Evolutionary conservation across 2,113 vertebrate genomes (phyloP).

Genomic region (Corythoichthys intestinalis): DNA sequence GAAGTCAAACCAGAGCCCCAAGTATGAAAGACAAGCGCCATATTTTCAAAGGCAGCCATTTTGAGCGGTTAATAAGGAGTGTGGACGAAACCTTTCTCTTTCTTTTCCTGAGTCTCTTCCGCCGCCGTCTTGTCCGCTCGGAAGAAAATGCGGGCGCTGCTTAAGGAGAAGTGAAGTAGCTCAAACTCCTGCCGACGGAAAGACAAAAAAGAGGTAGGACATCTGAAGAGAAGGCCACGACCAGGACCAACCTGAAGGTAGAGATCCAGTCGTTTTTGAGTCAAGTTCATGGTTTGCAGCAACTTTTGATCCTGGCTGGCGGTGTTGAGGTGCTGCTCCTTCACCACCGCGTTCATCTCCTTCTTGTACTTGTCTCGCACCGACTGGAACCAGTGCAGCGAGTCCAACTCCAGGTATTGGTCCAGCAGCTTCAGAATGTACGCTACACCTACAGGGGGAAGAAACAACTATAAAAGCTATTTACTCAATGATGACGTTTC

Average conservation of each 20-base stretch:
- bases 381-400: constrained; percentile 98
- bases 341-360: constrained; percentile 89
- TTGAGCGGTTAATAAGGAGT: too few species aligned
- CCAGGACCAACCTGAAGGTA: constrained; percentile 83
- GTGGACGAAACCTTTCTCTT: constrained; percentile 75
- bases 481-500: too few species aligned
- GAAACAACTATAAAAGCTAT: too few species aligned
- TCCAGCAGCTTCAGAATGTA: constrained; percentile 98
- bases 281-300: constrained; percentile 97
- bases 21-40: too few species aligned
- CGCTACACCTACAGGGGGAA: constrained; percentile 80
- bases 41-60: too few species aligned
- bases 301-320: constrained; percentile 91
- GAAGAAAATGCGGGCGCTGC: constrained; percentile 98
- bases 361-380: constrained; percentile 93
- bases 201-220: neutral
- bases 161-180: constrained; percentile 94
- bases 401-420: constrained; percentile 98
- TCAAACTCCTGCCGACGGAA: constrained; percentile 86
- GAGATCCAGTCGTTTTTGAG: constrained; percentile 91
- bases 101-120: constrained; percentile 95
- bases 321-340: constrained; percentile 89
- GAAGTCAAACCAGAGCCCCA: too few species aligned
- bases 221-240: neutral
- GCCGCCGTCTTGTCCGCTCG: constrained; percentile 96